Conservation (phyloP, 1,140 invertebrate species). For the Nomia melanderi region DNA sequence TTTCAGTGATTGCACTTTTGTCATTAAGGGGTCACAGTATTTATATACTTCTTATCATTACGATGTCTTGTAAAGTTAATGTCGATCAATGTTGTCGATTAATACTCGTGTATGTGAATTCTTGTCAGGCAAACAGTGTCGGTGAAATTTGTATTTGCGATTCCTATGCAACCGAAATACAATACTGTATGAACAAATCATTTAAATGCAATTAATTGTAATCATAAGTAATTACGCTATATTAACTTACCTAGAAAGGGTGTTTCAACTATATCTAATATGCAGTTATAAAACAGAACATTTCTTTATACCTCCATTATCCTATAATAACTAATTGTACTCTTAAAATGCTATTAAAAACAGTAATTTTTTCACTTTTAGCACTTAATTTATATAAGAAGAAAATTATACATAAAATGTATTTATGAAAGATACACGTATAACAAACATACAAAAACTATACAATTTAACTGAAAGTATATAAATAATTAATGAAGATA, state of each 20-base stretch:
- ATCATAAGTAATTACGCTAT: neutral
- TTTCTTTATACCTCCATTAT: neutral
- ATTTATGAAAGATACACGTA: neutral
- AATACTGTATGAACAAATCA: neutral
- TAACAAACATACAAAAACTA: neutral
- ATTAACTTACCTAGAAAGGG: constrained; percentile 8
- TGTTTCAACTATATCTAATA: neutral
- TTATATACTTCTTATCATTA: no score
- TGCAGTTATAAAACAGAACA: constrained; percentile 3
- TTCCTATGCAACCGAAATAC: neutral
- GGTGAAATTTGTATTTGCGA: no score
- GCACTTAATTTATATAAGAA: neutral
- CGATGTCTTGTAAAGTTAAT: no score
- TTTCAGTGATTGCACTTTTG: no score
- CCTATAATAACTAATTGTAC: neutral
- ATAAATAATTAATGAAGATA: neutral
- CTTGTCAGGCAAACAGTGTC: no score
- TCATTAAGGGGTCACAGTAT: no score
- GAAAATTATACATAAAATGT: neutral
- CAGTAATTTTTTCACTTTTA: neutral
- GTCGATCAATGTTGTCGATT: no score
- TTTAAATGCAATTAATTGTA: neutral
- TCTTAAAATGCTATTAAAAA: neutral
- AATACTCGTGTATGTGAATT: no score
- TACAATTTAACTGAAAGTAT: no score